Evolutionary conservation across 2,888 invertebrate species (phyloP).

Genomic region (Drosophila acutilabella): DNA sequence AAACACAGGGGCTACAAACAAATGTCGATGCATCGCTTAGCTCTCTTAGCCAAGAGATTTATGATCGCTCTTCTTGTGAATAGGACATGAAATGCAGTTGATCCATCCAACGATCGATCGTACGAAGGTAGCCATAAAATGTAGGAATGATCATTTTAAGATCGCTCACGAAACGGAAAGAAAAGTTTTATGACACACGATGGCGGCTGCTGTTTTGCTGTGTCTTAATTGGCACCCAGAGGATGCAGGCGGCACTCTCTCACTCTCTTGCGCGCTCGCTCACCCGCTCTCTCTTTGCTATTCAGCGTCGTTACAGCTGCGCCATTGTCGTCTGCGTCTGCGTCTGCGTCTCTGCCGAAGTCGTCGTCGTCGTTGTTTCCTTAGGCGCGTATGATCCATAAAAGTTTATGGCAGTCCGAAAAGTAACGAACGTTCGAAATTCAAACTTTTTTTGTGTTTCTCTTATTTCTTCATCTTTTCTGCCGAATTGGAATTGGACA

Average conservation of each 20-base stretch:
- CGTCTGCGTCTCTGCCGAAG: slow-evolving; percentile 16
- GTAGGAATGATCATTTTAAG: slow-evolving; percentile 67
- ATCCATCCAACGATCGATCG: neutral
- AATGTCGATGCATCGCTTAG: slow-evolving; percentile 34
- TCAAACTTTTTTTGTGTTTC: slow-evolving; percentile 49
- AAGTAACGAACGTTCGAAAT: slow-evolving; percentile 70
- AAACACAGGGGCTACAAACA: slow-evolving; percentile 33
- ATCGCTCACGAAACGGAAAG: slow-evolving; percentile 73
- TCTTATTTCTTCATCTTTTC: slow-evolving; percentile 3
- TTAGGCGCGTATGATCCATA: slow-evolving; percentile 55
- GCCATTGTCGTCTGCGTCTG: slow-evolving; percentile 72
- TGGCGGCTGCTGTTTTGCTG: slow-evolving; percentile 40
- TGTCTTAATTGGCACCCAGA: slow-evolving; percentile 77
- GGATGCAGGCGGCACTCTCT: slow-evolving; percentile 36
- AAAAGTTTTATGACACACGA: slow-evolving; percentile 64
- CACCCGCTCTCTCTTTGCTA: no score
- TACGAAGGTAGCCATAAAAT: slow-evolving; percentile 57
- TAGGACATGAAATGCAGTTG: slow-evolving; percentile 53
- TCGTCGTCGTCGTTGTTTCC: slow-evolving; percentile 23
- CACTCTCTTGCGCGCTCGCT: slow-evolving; percentile 9
- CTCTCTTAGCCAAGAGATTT: slow-evolving; percentile 60
- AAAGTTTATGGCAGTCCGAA: slow-evolving; percentile 69
- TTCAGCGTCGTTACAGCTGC: slow-evolving; percentile 63
- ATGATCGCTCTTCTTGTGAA: slow-evolving; percentile 63
- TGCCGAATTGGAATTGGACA: slow-evolving; percentile 6